Evolutionary conservation across 2,888 invertebrate species (phyloP).

Genomic region (Drosophila affinis): DNA sequence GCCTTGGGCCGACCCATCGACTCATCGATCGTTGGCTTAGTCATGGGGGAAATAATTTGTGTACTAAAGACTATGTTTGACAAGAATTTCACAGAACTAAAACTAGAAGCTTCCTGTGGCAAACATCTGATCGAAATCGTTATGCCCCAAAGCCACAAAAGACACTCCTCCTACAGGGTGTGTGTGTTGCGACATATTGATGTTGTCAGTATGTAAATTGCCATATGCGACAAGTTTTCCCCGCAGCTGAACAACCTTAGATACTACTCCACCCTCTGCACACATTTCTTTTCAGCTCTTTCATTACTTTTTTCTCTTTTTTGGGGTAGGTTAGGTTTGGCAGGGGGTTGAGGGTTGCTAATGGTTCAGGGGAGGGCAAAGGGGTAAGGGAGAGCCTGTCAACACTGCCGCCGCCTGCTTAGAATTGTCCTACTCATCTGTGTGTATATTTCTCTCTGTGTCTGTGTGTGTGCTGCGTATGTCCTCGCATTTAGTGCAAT

Average conservation of each 20-base stretch:
- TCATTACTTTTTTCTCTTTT: conserved; percentile 40
- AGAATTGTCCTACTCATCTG: conserved; percentile 41
- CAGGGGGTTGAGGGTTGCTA: conserved; percentile 65
- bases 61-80: not conserved
- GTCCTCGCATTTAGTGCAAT: conserved; percentile 79
- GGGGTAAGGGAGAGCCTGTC: conserved; percentile 42
- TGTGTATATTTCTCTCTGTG: conserved; percentile 10
- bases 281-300: conserved; percentile 31
- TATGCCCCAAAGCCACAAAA: not conserved
- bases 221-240: conserved; percentile 57
- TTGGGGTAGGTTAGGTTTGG: conserved; percentile 69
- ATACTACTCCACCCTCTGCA: conserved; percentile 9
- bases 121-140: not conserved
- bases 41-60: not conserved
- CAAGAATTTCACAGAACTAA: not conserved
- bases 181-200: conserved; percentile 48
- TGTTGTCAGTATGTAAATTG: conserved; percentile 78
- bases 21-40: not conserved
- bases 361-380: conserved; percentile 15
- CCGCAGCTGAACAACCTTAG: conserved; percentile 15
- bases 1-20: conserved; percentile 85
- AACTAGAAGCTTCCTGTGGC: no score
- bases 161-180: conserved; percentile 4
- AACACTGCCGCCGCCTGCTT: conserved; percentile 49
- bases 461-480: conserved; percentile 64